phyloP scores from a whole-genome alignment of 1,140 invertebrate species.

The Cataglyphis hispanica region DNA sequence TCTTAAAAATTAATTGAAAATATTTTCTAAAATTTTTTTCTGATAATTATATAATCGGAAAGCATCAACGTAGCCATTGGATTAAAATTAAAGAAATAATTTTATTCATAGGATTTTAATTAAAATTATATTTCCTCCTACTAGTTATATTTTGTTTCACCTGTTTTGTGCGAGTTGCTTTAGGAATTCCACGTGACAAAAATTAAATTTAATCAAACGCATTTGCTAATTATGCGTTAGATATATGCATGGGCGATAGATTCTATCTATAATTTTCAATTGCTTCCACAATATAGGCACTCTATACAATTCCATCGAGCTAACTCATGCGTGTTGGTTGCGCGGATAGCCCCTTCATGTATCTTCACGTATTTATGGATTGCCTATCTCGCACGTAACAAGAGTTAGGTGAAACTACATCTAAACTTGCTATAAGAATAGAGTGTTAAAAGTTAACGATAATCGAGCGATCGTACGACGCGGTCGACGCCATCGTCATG shows the following conservation, averaged over 20 bases:
- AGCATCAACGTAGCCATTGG: background rate
- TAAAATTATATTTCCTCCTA: background rate
- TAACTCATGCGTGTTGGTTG: background rate
- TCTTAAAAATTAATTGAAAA: background rate
- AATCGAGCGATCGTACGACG: constrained; percentile 12
- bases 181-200: background rate
- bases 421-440: constrained; percentile 16
- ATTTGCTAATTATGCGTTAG: background rate
- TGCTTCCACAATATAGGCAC: background rate
- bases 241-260: background rate
- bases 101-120: background rate
- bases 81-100: background rate
- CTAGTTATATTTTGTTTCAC: background rate
- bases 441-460: constrained; percentile 37
- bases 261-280: background rate
- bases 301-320: background rate
- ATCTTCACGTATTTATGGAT: constrained; percentile 21
- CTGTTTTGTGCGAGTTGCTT: background rate
- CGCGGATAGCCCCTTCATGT: background rate
- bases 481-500: background rate
- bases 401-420: constrained; percentile 28
- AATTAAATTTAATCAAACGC: background rate
- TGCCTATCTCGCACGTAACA: constrained; percentile 16
- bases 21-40: too few species aligned
- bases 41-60: background rate